Conservation (phyloP, 2,888 invertebrate genomes). For the Tetragonisca angustula region DNA sequence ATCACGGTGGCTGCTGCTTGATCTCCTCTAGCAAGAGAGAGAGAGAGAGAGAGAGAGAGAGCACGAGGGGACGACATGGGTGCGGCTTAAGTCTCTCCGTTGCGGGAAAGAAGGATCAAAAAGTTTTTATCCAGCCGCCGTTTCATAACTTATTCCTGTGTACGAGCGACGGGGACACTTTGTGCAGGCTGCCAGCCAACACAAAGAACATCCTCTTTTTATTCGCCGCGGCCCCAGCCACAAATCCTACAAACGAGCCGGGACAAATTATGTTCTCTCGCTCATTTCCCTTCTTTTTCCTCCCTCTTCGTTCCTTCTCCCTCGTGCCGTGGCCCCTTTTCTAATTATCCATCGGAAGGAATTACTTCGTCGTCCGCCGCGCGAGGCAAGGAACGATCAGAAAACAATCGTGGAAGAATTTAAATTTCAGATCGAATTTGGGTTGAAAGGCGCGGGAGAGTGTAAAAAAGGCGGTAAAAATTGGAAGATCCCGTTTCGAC, state of each 20-base stretch:
- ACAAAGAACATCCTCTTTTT: slow-evolving; percentile 52
- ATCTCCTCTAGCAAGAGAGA: slow-evolving; percentile 15
- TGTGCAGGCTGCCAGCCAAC: slow-evolving; percentile 48
- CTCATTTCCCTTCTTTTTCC: neutral
- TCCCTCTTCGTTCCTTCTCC: no score
- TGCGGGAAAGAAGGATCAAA: slow-evolving; percentile 61
- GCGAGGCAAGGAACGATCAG: neutral
- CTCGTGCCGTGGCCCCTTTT: neutral
- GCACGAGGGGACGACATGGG: slow-evolving; percentile 28
- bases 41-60: neutral
- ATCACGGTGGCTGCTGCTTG: slow-evolving; percentile 36
- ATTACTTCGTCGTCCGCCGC: neutral
- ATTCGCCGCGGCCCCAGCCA: slow-evolving; percentile 32
- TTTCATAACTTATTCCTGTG: slow-evolving; percentile 69
- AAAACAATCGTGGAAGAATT: neutral
- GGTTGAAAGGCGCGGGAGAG: no score
- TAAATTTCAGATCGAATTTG: neutral
- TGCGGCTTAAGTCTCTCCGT: slow-evolving; percentile 49
- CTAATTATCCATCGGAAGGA: slow-evolving; percentile 42
- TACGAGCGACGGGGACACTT: slow-evolving; percentile 51
- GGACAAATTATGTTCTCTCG: slow-evolving; percentile 49
- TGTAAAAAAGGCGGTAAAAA: no score
- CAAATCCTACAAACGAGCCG: slow-evolving; percentile 60
- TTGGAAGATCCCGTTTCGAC: neutral
- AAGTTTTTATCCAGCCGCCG: slow-evolving; percentile 56